phyloP scores from a whole-genome alignment of 2,797 vertebrate species.

The Phalanger gymnotis region DNA sequence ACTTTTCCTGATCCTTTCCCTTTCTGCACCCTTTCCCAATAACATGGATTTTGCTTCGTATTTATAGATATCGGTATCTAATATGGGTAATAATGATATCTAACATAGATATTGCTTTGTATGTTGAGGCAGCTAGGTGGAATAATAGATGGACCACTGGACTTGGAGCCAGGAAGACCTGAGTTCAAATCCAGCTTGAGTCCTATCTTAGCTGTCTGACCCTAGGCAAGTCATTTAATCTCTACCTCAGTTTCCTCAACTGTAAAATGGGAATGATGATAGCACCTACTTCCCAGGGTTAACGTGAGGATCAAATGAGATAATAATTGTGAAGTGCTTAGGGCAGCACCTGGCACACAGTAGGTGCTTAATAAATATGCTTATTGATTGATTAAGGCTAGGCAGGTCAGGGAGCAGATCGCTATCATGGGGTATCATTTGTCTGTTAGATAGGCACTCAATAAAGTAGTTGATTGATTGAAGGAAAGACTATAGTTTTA shows the following conservation, averaged over 20 bases:
- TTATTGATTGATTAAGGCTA: neutral
- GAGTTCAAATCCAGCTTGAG: neutral
- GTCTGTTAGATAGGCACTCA: neutral
- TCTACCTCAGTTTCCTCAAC: neutral
- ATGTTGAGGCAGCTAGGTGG: neutral
- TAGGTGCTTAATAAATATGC: neutral
- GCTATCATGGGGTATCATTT: neutral
- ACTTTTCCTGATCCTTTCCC: neutral
- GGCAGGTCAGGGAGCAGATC: neutral
- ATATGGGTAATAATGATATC: too few relatives aligned
- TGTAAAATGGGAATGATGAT: neutral
- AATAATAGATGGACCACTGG: neutral
- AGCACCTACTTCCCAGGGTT: neutral
- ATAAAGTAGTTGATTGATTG: neutral
- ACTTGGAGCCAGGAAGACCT: neutral
- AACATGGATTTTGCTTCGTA: neutral
- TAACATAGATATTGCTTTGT: neutral
- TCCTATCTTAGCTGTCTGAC: neutral
- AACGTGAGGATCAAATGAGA: neutral
- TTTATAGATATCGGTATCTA: too few relatives aligned
- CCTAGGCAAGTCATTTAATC: neutral
- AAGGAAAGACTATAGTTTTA: constrained; percentile 22
- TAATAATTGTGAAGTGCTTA: neutral
- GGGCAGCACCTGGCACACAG: neutral
- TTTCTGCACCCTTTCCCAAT: neutral